Evolutionary conservation across 2,888 invertebrate species (phyloP).

Genomic region (Macrophya annulata): DNA sequence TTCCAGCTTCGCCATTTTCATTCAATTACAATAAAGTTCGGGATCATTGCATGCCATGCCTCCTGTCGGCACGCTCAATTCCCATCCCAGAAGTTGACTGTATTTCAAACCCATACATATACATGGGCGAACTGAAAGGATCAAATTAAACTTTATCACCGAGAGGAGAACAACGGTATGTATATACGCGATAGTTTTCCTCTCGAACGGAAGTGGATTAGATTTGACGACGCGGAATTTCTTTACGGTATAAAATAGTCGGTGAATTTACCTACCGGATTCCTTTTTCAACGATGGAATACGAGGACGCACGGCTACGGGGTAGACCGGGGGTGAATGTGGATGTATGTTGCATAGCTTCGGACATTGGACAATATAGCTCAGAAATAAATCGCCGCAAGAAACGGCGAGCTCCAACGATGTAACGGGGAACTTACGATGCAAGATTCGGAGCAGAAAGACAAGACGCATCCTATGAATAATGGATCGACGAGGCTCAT

Average conservation of each 20-base stretch:
- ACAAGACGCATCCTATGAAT: slow-evolving; percentile 75
- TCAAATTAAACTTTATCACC: slow-evolving; percentile 36
- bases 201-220: slow-evolving; percentile 43
- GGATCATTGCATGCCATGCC: slow-evolving; percentile 32
- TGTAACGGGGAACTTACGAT: slow-evolving; percentile 71
- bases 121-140: slow-evolving; percentile 4
- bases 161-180: slow-evolving; percentile 15
- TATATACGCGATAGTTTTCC: slow-evolving; percentile 33
- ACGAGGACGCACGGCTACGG: background rate
- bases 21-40: slow-evolving; percentile 41
- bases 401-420: slow-evolving; percentile 56
- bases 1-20: slow-evolving; percentile 18
- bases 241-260: slow-evolving; percentile 32
- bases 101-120: slow-evolving; percentile 5
- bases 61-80: background rate
- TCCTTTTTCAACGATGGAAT: background rate
- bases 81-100: slow-evolving; percentile 11
- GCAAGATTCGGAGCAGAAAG: slow-evolving; percentile 72
- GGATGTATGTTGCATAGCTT: slow-evolving; percentile 27
- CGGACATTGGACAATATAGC: slow-evolving; percentile 27
- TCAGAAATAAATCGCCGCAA: slow-evolving; percentile 39
- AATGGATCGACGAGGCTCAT: slow-evolving; percentile 74
- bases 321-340: background rate
- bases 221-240: slow-evolving; percentile 48
- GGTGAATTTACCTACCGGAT: background rate